Evolutionary conservation across 2,888 invertebrate genomes (phyloP), one percentile per base, ranked within the genome.

Genomic region (Opisthograptis luteolata): DNA sequence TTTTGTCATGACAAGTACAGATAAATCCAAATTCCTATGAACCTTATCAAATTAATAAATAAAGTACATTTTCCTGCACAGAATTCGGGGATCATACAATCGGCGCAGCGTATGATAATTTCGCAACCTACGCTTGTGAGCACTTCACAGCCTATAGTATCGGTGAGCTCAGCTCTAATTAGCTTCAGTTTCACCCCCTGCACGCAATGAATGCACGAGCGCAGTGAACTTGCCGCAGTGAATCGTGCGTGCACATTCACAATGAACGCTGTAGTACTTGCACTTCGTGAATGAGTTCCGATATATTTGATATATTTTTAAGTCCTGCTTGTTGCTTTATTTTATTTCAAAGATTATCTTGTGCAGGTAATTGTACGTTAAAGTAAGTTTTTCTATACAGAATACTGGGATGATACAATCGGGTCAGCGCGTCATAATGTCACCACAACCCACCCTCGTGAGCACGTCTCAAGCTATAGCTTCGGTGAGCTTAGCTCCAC

Each of bases 31-130:
- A n/a, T n/a, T n/a, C n/a, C n/a, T 22, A n/a, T 22, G 22, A 22
- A 22, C 22, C 25, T 25, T 25, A 25, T 25, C 3, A 22, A 27
- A n/a, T n/a, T n/a, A n/a, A n/a, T n/a, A n/a, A n/a, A 19, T 36
- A 31, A 31, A 36, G 25, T 20, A 14, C 25, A 15, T 42, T 31
- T 42, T 47, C 40, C 37, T 37, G 68, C 84, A 87, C 86, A 90
- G 90, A 90, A 88, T 60, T 75, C 87, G 30, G 90, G 88, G 56
- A 87, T 91, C 75, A 87, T 91, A 66, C 90, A 91, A 68, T 80
- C 88, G 35, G 73, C 85, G 28, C 90, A 90, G 74, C 82, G 89
- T 60, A 87, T 91, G 76, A 84, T 88, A 50, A 86, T 85, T 49
- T 82, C 81, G 55, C 87, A 89, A 66, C 85, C 87, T 25, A 73